These are phyloP conservation scores for Tricholauxania praeusta DNA, from an alignment of 2,888 invertebrate genomes.

Conservation along the genomic window DNA sequence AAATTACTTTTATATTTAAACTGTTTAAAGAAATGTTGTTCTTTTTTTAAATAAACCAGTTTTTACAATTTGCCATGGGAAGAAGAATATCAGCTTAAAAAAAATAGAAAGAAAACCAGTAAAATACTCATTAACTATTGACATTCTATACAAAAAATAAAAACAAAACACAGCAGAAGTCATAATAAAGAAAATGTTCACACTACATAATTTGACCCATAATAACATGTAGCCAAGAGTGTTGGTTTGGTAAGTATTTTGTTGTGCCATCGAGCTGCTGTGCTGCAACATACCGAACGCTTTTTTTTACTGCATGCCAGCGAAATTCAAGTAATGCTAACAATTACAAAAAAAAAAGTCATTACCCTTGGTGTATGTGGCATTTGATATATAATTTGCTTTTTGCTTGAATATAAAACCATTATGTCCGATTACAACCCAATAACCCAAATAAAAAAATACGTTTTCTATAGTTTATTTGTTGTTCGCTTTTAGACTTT, in stretches of 20 bases:
- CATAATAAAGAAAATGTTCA: background rate
- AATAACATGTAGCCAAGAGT: slow-evolving; percentile 8
- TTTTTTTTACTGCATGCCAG: too few relatives aligned
- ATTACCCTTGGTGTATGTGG: background rate
- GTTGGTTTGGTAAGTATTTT: background rate
- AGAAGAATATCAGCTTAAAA: background rate
- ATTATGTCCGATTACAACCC: slow-evolving; percentile 4
- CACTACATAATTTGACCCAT: slow-evolving; percentile 33
- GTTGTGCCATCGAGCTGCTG: background rate
- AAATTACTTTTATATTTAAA: background rate
- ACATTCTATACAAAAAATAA: slow-evolving; percentile 2
- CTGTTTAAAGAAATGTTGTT: background rate
- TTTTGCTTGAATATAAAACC: too few relatives aligned
- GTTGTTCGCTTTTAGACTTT: too few relatives aligned
- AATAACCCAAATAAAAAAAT: slow-evolving; percentile 10
- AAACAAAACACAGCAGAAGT: background rate
- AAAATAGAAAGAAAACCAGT: background rate
- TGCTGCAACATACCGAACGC: too few relatives aligned
- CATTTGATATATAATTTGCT: background rate
- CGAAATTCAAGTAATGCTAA: too few relatives aligned
- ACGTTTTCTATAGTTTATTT: slow-evolving; percentile 14
- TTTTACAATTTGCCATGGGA: too few relatives aligned
- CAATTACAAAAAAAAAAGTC: too few relatives aligned
- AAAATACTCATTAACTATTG: slow-evolving; percentile 21
- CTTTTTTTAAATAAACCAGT: background rate